Evolutionary conservation across 2,888 invertebrate genomes (phyloP).

Genomic region (Tortrix viridana): DNA sequence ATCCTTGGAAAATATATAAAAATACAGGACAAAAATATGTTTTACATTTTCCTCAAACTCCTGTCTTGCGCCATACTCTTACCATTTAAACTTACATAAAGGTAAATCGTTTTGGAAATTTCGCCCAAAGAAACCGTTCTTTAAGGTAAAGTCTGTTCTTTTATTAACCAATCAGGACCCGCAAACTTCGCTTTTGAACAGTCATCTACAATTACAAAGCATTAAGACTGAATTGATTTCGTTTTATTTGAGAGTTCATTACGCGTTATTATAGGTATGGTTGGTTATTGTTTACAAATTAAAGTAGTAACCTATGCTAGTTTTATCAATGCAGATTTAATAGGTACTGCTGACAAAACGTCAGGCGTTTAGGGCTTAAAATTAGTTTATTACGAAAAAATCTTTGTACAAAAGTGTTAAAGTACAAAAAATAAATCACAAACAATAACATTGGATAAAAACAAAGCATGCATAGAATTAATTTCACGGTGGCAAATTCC

Average conservation of each 20-base stretch:
- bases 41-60: neutral
- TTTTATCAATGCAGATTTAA: no score
- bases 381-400: no score
- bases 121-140: constrained; percentile 54
- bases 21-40: no score
- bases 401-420: no score
- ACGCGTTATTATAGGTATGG: neutral
- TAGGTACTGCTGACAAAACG: no score
- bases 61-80: constrained; percentile 32
- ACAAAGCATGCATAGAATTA: constrained; percentile 33
- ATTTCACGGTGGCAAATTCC: constrained; percentile 36
- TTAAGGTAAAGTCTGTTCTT: constrained; percentile 53
- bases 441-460: constrained; percentile 22
- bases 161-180: constrained; percentile 67
- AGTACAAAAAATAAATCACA: neutral
- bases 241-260: constrained; percentile 26
- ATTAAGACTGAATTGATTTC: constrained; percentile 69
- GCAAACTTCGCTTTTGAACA: constrained; percentile 69
- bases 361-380: no score
- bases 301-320: no score
- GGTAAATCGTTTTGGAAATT: constrained; percentile 49
- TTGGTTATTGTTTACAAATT: neutral
- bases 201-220: constrained; percentile 60
- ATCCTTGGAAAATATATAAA: no score
- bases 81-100: constrained; percentile 50